Evolutionary conservation across 2,888 invertebrate genomes (phyloP).

Genomic region (Drosophila cracens): DNA sequence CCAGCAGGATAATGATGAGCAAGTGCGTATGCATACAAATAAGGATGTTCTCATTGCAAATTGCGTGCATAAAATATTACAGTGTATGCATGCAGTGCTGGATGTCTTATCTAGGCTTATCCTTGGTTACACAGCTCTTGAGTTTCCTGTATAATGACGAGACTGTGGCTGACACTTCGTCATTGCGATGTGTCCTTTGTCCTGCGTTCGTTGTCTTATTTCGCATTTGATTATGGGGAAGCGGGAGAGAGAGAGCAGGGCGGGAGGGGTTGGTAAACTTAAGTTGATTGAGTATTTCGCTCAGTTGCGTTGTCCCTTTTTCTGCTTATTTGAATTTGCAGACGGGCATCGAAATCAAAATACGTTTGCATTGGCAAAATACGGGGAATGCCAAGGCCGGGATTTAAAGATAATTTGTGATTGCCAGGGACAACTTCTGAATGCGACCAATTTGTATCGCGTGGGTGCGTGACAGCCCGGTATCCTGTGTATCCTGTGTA

Average conservation of each 20-base stretch:
- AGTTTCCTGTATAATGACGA: constrained; percentile 39
- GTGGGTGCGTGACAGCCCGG: constrained; percentile 10
- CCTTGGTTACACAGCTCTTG: constrained; percentile 14
- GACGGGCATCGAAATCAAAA: constrained; percentile 52
- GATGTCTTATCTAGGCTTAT: constrained; percentile 51
- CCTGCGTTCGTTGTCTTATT: constrained; percentile 60
- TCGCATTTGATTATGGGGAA: constrained; percentile 54
- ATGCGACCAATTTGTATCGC: constrained; percentile 56
- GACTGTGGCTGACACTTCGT: constrained; percentile 53
- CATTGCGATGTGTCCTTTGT: constrained; percentile 22
- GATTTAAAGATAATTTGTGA: constrained; percentile 58
- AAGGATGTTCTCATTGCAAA: neutral
- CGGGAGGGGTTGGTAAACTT: neutral
- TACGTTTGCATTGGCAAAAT: constrained; percentile 32
- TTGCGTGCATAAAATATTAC: constrained; percentile 6
- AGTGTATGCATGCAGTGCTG: constrained; percentile 20
- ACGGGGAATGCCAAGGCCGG: constrained; percentile 13
- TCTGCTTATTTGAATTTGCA: constrained; percentile 62
- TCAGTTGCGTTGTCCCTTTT: constrained; percentile 34
- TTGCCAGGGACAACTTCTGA: constrained; percentile 43
- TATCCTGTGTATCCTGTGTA: neutral
- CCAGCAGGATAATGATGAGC: neutral
- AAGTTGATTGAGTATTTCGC: constrained; percentile 70
- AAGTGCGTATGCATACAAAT: constrained; percentile 14
- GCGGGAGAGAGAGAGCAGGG: neutral